Conservation (phyloP, 2,888 invertebrate species). For the Clunio marinus region DNA sequence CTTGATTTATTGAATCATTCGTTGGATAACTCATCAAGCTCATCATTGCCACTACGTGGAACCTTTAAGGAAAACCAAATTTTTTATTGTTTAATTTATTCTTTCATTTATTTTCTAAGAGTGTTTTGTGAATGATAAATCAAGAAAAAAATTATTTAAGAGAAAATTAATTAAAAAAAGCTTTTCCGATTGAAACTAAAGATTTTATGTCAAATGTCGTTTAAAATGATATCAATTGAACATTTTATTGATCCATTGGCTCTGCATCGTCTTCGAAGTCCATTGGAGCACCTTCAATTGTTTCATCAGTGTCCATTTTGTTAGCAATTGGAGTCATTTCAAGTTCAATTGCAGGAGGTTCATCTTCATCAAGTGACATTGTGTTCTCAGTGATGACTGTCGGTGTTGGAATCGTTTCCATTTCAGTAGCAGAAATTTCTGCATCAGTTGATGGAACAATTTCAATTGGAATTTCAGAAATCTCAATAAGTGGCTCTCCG, state of each 20-base stretch:
- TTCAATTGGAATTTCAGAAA: not conserved
- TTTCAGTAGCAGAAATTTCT: not conserved
- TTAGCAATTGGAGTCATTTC: constrained; percentile 41
- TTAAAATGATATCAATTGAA: not conserved
- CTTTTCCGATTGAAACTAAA: too few species aligned
- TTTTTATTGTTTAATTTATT: too few species aligned
- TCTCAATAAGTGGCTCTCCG: constrained; percentile 48
- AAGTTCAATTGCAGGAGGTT: constrained; percentile 43
- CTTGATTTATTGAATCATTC: not conserved
- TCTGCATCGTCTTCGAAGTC: constrained; percentile 49
- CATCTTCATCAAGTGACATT: constrained; percentile 37
- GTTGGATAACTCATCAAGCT: too few species aligned
- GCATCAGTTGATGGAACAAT: not conserved
- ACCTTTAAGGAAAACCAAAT: too few species aligned
- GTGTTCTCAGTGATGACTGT: not conserved
- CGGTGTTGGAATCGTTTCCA: constrained; percentile 19
- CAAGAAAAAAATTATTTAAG: too few species aligned
- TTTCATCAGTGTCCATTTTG: constrained; percentile 48
- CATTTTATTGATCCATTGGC: constrained; percentile 52
- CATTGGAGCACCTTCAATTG: constrained; percentile 48
- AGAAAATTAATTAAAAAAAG: too few species aligned
- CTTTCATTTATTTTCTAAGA: too few species aligned
- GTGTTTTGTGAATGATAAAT: too few species aligned
- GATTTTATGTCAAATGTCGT: not conserved
- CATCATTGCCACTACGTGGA: too few species aligned